Base-by-base conservation (phyloP, 1,140 invertebrate genomes). In the Leptinotarsa texana region DNA sequence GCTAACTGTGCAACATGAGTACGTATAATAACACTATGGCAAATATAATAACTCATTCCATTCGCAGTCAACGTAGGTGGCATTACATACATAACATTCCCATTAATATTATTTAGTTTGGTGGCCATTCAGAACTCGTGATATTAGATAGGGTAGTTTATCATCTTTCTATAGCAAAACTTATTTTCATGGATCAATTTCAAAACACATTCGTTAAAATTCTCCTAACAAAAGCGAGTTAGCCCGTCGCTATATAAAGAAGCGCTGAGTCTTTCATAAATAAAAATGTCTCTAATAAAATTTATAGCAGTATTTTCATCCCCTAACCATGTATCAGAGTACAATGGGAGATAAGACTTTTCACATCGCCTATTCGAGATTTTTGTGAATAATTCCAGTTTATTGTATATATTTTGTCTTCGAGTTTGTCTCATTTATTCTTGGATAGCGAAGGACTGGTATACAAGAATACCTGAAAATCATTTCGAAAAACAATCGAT, bases 221-320 rank as follows among this genome's bases (percentile, higher is more conserved):
- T 63, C 73, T 63, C 68, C 68, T n/a, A 62, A 62, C 61, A 62
- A 62, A 62, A 68, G 57, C 69, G 51, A 72, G 63, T 63, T 57
- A 77, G 74, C 63, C 73, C 74, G 74, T 78, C 75, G 71, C n/a
- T 57, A 75, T 51, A 75, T 71, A 78, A 78, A 70, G 73, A 78
- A 75, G 72, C 74, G 73, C 73, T 72, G 74, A 78, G 67, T 78
- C 71, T 78, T 73, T 75, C 75, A 74, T 72, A 62, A 75, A 78
- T 75, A 75, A 75, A 75, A 75, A 78, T 21, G 77, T 75, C 77
- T 57, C 69, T 33, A 13, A 67, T 47, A 15, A 65, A 78, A 78
- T 78, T 78, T 78, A 78, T 78, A 75, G 77, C 67, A 67, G 72
- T 77, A 73, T 70, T 47, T 70, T 66, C 69, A 75, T 77, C 74